Percentiles rank a stretch among this genome's conserved stretches.
phyloP scores from a whole-genome alignment of 2,797 vertebrate genomes.

The Botia kubotai region DNA sequence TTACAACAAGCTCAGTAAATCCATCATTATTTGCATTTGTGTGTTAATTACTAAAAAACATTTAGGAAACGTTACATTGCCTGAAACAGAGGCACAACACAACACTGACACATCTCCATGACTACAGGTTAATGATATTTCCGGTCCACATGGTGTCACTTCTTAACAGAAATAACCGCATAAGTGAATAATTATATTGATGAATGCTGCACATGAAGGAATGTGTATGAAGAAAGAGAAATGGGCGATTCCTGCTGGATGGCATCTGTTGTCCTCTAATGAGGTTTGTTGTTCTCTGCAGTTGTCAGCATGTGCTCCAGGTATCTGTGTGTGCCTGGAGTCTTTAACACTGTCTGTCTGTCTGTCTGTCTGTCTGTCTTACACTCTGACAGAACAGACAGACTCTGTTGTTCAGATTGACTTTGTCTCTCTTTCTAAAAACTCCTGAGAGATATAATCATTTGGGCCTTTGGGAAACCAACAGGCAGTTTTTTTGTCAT shows the following conservation, averaged over 20 bases:
- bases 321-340: conserved; percentile 3
- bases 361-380: neutral
- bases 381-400: neutral
- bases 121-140: no score
- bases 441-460: neutral
- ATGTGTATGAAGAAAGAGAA: neutral
- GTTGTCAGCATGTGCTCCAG: neutral
- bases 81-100: no score
- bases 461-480: neutral
- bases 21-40: neutral
- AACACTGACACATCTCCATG: no score
- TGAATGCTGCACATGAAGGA: neutral
- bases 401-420: neutral
- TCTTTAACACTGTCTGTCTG: neutral
- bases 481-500: conserved; percentile 3
- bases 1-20: neutral
- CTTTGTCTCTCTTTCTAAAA: neutral
- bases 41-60: no score
- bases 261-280: conserved; percentile 2
- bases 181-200: no score
- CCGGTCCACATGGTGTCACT: no score
- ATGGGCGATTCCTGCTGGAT: neutral
- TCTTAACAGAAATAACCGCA: no score
- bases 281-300: neutral
- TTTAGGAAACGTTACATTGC: no score